Evolutionary conservation across 2,797 vertebrate genomes (phyloP), one percentile per base, ranked within the genome.

Genomic region (Anniella stebbinsi): DNA sequence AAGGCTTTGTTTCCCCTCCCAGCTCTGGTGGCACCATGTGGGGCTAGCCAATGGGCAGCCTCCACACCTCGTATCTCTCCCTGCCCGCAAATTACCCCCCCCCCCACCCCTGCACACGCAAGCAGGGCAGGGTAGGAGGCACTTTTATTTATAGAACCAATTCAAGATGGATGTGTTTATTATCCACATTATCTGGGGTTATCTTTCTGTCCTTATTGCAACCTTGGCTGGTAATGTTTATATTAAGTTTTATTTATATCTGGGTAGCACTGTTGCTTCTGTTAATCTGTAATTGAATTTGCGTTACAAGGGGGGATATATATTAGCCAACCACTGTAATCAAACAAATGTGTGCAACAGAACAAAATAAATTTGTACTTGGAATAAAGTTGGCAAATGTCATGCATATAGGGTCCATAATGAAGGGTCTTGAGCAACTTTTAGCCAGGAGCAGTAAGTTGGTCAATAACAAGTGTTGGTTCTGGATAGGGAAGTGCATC

Each of bases 91-190:
- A n/a, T n/a, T n/a, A n/a, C n/a, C n/a, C n/a, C n/a, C n/a, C n/a
- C n/a, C n/a, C n/a, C n/a, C n/a, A n/a, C n/a, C n/a, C n/a, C n/a
- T n/a, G n/a, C n/a, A n/a, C n/a, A n/a, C n/a, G n/a, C n/a, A n/a
- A n/a, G n/a, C n/a, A n/a, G n/a, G n/a, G n/a, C n/a, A n/a, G n/a
- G n/a, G n/a, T n/a, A n/a, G n/a, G n/a, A n/a, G n/a, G n/a, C n/a
- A n/a, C n/a, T n/a, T 94, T 95, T 97, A 97, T 97, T 96, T 97
- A 96, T 96, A 94, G 94, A 95, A 93, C 94, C 92, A 95, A 94
- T 96, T 91, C 86, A 91, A 95, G 94, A 96, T 88, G 91, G 95
- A 92, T 96, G 94, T 95, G 94, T 97, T 97, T 96, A 96, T 90
- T 97, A 91, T 91, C 92, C 38, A 8, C 89, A 91, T 91, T 94